A percentile compares a stretch with the other conserved stretches of the same genome.
phyloP scores from a whole-genome alignment of 2,113 vertebrate genomes.

The Nothoprocta perdicaria region DNA sequence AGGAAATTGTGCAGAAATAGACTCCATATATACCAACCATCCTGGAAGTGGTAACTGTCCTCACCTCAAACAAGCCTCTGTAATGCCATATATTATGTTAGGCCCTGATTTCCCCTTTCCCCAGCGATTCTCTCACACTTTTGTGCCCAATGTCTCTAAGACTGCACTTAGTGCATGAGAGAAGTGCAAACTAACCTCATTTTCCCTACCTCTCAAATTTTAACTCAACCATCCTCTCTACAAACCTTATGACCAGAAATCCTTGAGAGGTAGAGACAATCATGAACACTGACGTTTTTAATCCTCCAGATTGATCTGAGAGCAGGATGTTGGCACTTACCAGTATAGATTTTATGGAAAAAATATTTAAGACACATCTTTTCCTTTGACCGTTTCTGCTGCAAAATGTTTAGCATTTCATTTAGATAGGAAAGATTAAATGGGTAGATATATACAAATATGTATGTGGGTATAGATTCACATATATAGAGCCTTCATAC shows the following conservation, averaged over 20 bases:
- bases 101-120: too few relatives aligned
- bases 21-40: too few relatives aligned
- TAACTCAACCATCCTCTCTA: neutral
- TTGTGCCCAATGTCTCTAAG: neutral
- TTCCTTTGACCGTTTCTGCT: neutral
- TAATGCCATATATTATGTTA: too few relatives aligned
- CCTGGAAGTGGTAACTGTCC: too few relatives aligned
- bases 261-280: neutral
- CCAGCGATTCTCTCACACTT: neutral
- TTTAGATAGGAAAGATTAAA: neutral
- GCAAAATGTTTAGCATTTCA: neutral
- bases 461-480: too few relatives aligned
- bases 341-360: neutral
- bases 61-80: too few relatives aligned
- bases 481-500: neutral
- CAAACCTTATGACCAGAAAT: neutral
- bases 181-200: neutral
- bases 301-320: neutral
- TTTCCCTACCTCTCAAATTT: neutral
- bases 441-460: too few relatives aligned
- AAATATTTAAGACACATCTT: neutral
- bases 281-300: neutral
- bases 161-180: neutral
- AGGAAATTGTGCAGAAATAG: too few relatives aligned
- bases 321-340: neutral